phyloP scores from a whole-genome alignment of 53 echinoderm and acorn worm genomes.

The Mesocentrotus franciscanus region DNA sequence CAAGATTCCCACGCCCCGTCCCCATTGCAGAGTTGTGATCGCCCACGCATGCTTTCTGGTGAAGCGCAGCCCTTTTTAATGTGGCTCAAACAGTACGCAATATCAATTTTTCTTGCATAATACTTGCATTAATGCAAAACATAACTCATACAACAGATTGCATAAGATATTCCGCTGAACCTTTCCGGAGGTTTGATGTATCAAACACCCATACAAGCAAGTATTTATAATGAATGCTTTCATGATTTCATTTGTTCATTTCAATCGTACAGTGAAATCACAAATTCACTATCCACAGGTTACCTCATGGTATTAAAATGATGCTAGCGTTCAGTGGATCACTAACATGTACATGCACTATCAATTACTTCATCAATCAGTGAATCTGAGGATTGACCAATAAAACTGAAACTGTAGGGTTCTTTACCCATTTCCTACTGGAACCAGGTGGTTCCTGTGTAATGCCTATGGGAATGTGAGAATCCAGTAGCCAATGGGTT shows the following conservation, averaged over 20 bases:
- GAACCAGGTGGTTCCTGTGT: too few relatives aligned
- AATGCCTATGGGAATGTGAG: too few relatives aligned
- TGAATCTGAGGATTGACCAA: not conserved
- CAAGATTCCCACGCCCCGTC: conserved; percentile 1
- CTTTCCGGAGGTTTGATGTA: too few relatives aligned
- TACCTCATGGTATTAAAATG: not conserved
- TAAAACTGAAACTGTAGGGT: not conserved
- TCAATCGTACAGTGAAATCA: too few relatives aligned
- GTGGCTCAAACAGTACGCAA: not conserved
- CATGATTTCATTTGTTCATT: too few relatives aligned
- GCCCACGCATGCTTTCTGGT: not conserved
- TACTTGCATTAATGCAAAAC: not conserved
- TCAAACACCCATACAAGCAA: too few relatives aligned
- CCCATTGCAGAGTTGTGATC: not conserved
- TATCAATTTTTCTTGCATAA: too few relatives aligned
- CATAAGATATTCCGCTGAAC: not conserved
- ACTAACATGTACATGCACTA: too few relatives aligned
- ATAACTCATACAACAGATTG: not conserved
- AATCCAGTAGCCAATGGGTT: too few relatives aligned
- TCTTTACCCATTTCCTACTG: not conserved
- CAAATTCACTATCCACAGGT: not conserved
- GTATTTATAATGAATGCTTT: too few relatives aligned
- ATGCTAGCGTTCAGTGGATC: too few relatives aligned
- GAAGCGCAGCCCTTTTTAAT: not conserved
- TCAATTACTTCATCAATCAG: not conserved